Evolutionary conservation across 2,888 invertebrate genomes (phyloP).

Genomic region (Pheosia tremula): DNA sequence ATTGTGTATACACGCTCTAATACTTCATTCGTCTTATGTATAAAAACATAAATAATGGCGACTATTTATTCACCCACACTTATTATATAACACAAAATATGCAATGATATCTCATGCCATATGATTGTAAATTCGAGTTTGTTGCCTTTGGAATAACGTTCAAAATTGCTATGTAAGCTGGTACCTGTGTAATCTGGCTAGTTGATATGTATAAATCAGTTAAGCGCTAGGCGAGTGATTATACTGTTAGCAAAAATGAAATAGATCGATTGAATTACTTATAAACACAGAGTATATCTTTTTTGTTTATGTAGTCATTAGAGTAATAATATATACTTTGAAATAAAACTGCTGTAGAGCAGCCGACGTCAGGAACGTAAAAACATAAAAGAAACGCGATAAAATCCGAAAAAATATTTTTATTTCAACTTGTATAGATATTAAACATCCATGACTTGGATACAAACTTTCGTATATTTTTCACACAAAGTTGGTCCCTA

Average conservation of each 20-base stretch:
- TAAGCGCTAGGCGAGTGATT: background rate
- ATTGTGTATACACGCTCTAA: constrained; percentile 18
- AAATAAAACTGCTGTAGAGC: too few species aligned
- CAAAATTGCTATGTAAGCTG: background rate
- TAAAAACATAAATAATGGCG: constrained; percentile 31
- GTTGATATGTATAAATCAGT: background rate
- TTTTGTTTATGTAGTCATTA: background rate
- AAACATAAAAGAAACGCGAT: too few species aligned
- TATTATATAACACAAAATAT: background rate
- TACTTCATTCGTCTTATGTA: constrained; percentile 21
- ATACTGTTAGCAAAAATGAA: background rate
- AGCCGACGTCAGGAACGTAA: too few species aligned
- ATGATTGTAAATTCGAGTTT: background rate
- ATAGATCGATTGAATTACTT: background rate
- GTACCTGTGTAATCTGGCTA: background rate
- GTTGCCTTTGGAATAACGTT: background rate
- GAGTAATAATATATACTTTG: too few species aligned
- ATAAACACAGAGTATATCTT: background rate
- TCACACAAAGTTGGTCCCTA: too few species aligned
- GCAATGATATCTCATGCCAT: background rate
- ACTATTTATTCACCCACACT: constrained; percentile 2
- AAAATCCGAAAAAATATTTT: too few species aligned
- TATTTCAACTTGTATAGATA: too few species aligned
- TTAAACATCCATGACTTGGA: too few species aligned
- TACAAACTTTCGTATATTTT: too few species aligned